phyloP scores from a whole-genome alignment of 2,797 vertebrate genomes.

The Alcedo atthis region DNA sequence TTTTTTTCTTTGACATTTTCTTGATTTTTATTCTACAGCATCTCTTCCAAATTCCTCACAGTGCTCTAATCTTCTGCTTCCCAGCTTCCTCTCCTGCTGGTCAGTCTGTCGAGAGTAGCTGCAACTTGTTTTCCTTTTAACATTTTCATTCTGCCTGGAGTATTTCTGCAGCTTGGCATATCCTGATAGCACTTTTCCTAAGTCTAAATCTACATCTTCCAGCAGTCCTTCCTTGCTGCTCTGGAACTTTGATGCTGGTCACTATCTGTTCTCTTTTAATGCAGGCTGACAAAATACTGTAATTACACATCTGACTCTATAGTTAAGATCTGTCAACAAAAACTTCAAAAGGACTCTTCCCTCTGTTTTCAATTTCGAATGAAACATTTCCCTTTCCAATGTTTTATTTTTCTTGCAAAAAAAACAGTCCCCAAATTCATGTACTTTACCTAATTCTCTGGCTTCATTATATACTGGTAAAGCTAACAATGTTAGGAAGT shows the following conservation, averaged over 20 bases:
- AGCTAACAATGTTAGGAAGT: background rate
- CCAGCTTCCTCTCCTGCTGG: background rate
- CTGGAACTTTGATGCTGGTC: background rate
- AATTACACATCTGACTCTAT: background rate
- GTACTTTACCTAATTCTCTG: background rate
- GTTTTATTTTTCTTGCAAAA: background rate
- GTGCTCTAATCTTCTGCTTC: constrained; percentile 2
- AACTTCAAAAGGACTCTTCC: background rate
- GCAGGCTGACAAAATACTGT: background rate
- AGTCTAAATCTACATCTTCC: background rate
- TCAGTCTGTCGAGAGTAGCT: background rate
- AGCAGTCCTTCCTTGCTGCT: background rate
- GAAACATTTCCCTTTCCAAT: background rate
- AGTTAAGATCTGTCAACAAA: background rate
- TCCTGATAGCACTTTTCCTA: background rate
- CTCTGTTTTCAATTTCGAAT: background rate
- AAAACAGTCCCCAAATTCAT: background rate
- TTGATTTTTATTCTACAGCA: background rate
- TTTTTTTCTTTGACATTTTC: constrained; percentile 29
- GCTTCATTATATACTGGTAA: background rate
- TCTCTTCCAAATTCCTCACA: background rate
- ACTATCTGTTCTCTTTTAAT: background rate
- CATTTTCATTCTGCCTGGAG: background rate
- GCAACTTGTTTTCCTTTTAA: background rate
- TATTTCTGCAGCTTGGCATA: background rate